A percentile compares a stretch with the other conserved stretches of the same genome.
phyloP scores from a whole-genome alignment of 2,113 vertebrate species.

The Meles meles region DNA sequence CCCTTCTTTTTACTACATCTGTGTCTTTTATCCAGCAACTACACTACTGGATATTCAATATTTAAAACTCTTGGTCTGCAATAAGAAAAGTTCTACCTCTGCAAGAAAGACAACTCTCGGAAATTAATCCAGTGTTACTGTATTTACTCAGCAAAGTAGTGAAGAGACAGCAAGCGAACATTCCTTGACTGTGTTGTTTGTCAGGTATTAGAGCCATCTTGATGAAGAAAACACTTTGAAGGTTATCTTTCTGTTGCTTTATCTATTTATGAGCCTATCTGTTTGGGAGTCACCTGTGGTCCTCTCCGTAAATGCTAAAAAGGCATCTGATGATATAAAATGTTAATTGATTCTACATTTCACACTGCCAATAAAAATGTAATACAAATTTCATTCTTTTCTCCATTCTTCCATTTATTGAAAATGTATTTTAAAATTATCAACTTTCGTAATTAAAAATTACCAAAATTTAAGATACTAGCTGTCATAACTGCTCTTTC shows the following conservation, averaged over 20 bases:
- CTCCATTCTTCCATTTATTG: not conserved
- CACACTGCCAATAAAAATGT: not conserved
- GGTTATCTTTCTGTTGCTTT: not conserved
- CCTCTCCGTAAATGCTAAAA: not conserved
- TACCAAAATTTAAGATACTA: not conserved
- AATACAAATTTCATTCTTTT: not conserved
- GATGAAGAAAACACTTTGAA: not conserved
- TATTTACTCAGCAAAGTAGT: not conserved
- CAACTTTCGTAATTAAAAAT: not conserved
- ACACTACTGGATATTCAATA: not conserved
- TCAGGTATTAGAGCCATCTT: not conserved
- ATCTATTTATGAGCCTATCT: not conserved
- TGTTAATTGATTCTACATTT: not conserved
- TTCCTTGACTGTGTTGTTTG: not conserved
- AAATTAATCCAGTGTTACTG: not conserved
- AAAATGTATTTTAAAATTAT: not conserved
- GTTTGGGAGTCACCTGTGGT: not conserved
- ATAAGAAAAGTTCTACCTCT: not conserved
- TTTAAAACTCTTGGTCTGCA: not conserved
- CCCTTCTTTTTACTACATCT: too few relatives aligned
- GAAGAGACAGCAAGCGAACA: not conserved
- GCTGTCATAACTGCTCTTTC: not conserved
- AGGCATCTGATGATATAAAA: not conserved
- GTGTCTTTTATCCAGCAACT: too few relatives aligned
- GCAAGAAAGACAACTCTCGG: not conserved